A percentile compares a stretch with the other conserved stretches of the same genome.
These are phyloP conservation scores for Drosophila kanekoi DNA, from an alignment of 2,888 invertebrate species.

Conservation along the genomic window DNA sequence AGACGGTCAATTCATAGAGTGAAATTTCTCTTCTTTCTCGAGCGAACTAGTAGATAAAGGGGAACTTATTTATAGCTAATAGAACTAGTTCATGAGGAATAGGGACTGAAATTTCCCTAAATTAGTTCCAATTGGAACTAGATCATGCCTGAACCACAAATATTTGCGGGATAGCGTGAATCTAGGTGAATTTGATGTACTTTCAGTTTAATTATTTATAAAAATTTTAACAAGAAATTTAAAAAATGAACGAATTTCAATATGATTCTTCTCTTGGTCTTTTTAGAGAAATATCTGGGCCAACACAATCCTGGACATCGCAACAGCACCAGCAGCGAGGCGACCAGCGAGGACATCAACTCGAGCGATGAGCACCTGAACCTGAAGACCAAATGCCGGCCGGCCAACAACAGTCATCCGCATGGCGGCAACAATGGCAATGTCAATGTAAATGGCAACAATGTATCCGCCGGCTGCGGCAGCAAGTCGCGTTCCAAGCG, in stretches of 20 bases:
- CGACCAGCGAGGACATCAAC: slow-evolving; percentile 77
- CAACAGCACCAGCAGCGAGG: slow-evolving; percentile 81
- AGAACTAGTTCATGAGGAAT: too few species aligned
- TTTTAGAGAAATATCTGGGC: slow-evolving; percentile 67
- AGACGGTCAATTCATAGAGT: neutral
- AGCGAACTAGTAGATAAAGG: neutral
- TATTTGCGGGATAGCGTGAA: too few species aligned
- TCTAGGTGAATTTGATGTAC: neutral
- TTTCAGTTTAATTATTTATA: neutral
- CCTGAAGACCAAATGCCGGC: slow-evolving; percentile 26
- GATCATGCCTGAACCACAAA: too few species aligned
- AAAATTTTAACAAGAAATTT: too few species aligned
- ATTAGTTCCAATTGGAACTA: too few species aligned
- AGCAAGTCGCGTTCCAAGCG: slow-evolving; percentile 64
- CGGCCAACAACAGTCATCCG: slow-evolving; percentile 12
- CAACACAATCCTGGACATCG: slow-evolving; percentile 79
- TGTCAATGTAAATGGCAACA: slow-evolving; percentile 21
- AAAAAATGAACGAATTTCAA: neutral
- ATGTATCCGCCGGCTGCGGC: slow-evolving; percentile 10
- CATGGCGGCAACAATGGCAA: slow-evolving; percentile 7
- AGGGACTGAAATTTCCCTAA: too few species aligned
- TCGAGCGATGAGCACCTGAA: slow-evolving; percentile 78
- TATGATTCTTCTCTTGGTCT: neutral
- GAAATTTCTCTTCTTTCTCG: too few species aligned
- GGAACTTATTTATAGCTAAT: too few species aligned